Evolutionary conservation across 2,797 vertebrate genomes (phyloP).

Genomic region (Characodon lateralis): DNA sequence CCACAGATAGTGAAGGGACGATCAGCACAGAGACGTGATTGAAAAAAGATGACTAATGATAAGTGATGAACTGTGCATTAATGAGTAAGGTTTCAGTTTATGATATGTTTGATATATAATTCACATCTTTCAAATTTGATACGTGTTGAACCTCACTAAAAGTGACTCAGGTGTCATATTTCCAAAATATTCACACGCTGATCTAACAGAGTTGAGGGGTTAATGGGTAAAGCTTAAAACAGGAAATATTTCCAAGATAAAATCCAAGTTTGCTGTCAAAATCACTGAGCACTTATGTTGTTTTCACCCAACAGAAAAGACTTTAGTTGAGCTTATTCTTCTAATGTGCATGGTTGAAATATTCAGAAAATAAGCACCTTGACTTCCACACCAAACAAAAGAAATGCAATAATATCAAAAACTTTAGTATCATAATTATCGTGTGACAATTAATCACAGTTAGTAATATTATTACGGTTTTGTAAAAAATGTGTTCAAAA

Average conservation of each 20-base stretch:
- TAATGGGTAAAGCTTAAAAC: neutral
- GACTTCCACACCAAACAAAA: neutral
- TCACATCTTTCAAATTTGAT: neutral
- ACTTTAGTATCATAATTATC: neutral
- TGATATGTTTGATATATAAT: conserved; percentile 9
- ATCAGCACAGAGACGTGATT: conserved; percentile 71
- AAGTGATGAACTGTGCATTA: conserved; percentile 36
- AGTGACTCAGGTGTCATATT: neutral
- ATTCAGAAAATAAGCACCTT: too few species aligned
- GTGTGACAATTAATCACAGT: neutral
- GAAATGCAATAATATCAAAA: neutral
- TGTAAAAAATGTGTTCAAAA: neutral
- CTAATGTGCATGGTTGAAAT: neutral
- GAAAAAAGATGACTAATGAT: conserved; percentile 70
- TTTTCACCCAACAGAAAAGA: neutral
- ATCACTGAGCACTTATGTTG: neutral
- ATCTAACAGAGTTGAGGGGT: neutral
- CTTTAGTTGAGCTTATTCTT: neutral
- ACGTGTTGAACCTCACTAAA: neutral
- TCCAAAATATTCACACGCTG: neutral
- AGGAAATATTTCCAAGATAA: neutral
- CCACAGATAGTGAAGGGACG: conserved; percentile 63
- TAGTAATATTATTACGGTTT: neutral
- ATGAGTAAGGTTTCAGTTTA: conserved; percentile 35
- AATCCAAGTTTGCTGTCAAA: neutral